Evolutionary conservation across 2,113 vertebrate genomes (phyloP).

Genomic region (Lepus timidus): DNA sequence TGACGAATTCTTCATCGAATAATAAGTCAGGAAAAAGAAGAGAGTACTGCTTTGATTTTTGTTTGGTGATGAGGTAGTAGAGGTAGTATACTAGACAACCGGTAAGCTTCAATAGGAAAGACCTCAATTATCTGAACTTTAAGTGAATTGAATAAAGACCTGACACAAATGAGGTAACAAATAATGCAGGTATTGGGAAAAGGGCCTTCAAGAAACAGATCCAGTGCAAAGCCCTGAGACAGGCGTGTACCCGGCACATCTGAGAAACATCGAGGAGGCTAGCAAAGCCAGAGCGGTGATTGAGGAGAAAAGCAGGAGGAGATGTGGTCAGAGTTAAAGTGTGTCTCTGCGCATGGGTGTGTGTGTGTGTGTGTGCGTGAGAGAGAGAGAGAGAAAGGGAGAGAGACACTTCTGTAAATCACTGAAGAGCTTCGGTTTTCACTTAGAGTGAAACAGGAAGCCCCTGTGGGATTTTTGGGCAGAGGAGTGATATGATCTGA

Average conservation of each 20-base stretch:
- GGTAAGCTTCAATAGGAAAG: not conserved
- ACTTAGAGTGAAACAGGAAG: not conserved
- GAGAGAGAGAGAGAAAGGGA: too few relatives aligned
- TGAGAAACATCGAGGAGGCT: not conserved
- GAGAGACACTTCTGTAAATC: not conserved
- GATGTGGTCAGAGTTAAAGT: not conserved
- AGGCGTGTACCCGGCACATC: not conserved
- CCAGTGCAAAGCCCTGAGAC: not conserved
- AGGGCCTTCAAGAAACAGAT: conserved; percentile 1
- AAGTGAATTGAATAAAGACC: conserved; percentile 26
- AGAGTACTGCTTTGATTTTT: not conserved
- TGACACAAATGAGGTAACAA: not conserved
- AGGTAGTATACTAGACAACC: not conserved
- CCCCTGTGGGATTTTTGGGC: not conserved
- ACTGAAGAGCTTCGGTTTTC: conserved; percentile 30
- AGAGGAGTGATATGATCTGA: not conserved
- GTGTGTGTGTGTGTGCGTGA: not conserved
- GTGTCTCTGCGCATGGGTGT: too few relatives aligned
- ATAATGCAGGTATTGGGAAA: not conserved
- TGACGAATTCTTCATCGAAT: conserved; percentile 26
- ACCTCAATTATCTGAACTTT: not conserved
- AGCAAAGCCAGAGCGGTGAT: not conserved
- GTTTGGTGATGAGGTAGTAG: not conserved
- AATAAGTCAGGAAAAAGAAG: not conserved
- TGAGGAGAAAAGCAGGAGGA: not conserved